Evolutionary conservation across 2,113 vertebrate genomes (phyloP).

Genomic region (Probosciger aterrimus): DNA sequence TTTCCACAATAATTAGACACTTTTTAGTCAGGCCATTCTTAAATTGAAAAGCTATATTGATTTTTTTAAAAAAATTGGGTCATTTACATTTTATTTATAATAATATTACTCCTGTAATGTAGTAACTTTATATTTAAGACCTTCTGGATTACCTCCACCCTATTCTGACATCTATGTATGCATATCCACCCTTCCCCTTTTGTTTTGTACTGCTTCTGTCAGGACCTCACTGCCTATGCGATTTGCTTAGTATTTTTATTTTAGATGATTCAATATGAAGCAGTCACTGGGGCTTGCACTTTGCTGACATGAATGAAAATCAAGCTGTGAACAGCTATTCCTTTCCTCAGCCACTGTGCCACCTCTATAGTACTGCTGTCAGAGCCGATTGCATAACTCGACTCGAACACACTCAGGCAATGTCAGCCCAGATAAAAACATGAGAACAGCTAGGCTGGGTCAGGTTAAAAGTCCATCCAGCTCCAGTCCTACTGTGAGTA

Average conservation of each 20-base stretch:
- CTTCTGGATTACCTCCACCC: neutral
- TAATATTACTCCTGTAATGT: neutral
- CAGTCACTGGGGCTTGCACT: constrained; percentile 5
- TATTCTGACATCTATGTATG: neutral
- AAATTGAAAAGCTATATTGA: neutral
- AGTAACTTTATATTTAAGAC: neutral
- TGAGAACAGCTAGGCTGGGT: constrained; percentile 4
- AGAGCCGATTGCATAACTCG: neutral
- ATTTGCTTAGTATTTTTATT: constrained; percentile 8
- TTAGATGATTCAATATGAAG: neutral
- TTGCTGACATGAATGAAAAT: constrained; percentile 6
- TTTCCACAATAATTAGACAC: neutral
- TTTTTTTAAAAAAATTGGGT: neutral
- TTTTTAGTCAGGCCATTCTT: neutral
- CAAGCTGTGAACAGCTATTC: constrained; percentile 14
- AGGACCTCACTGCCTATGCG: neutral
- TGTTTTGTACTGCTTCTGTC: constrained; percentile 6
- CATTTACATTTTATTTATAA: neutral
- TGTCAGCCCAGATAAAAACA: constrained; percentile 15
- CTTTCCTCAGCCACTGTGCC: neutral
- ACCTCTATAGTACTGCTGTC: neutral
- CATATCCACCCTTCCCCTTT: neutral
- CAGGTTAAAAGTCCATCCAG: constrained; percentile 9
- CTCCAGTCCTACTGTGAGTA: neutral
- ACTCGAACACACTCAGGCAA: constrained; percentile 27